Evolutionary conservation across 2,113 vertebrate species (phyloP).

Genomic region (Malurus elegans): DNA sequence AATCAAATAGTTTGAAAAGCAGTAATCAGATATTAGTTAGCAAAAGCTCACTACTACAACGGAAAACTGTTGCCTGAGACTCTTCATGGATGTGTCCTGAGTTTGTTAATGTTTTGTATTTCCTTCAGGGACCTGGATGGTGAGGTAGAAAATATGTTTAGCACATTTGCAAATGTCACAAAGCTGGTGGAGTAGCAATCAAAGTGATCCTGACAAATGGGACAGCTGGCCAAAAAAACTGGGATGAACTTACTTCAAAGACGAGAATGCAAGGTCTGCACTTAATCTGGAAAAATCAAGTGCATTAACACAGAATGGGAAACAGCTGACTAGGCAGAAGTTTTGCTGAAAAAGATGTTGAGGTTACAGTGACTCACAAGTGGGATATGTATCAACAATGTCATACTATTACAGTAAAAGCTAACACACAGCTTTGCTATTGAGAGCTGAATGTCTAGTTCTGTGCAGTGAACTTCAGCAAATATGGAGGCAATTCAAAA

Average conservation of each 20-base stretch:
- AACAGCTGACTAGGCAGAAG: conserved; percentile 48
- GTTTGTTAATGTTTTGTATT: not conserved
- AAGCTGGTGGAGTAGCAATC: not conserved
- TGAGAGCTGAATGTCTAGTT: not conserved
- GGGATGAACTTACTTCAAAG: conserved; percentile 43
- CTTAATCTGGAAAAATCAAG: conserved; percentile 37
- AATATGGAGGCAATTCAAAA: not conserved
- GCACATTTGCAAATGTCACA: not conserved
- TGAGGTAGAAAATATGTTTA: not conserved
- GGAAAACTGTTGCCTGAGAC: not conserved
- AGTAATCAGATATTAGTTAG: not conserved
- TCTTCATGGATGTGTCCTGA: not conserved
- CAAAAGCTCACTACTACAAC: not conserved
- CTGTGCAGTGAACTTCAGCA: not conserved
- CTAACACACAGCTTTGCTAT: not conserved
- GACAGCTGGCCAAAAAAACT: not conserved
- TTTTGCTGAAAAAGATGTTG: conserved; percentile 36
- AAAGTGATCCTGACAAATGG: conserved; percentile 15
- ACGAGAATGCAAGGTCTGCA: conserved; percentile 18
- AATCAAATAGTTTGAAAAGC: not conserved
- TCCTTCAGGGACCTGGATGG: not conserved
- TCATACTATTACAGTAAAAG: conserved; percentile 1
- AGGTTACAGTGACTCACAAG: conserved; percentile 35
- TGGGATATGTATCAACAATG: conserved; percentile 18
- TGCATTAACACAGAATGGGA: conserved; percentile 1